phyloP scores from a whole-genome alignment of 2,888 invertebrate genomes.

The Erynnis tages region DNA sequence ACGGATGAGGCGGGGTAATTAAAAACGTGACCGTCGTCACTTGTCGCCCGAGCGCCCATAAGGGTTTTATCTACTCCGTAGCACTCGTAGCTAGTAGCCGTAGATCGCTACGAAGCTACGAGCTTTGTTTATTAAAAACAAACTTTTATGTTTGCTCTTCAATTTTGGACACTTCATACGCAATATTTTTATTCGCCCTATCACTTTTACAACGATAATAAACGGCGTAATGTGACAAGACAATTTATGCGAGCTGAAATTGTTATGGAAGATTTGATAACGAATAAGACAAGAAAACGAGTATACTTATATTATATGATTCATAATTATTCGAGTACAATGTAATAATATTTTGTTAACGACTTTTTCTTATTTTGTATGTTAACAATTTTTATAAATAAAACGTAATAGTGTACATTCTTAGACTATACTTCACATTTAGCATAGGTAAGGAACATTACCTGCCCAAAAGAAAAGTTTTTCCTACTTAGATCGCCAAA shows the following conservation, averaged over 20 bases:
- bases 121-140: constrained; percentile 67
- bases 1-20: constrained; percentile 75
- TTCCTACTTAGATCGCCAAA: no score
- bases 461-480: no score
- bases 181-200: constrained; percentile 49
- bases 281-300: constrained; percentile 27
- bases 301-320: not conserved
- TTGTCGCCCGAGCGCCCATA: constrained; percentile 64
- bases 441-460: no score
- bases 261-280: constrained; percentile 50
- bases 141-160: constrained; percentile 42
- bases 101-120: constrained; percentile 34
- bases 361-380: no score
- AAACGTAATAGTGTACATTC: no score
- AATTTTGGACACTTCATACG: constrained; percentile 35
- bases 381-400: no score
- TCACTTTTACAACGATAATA: constrained; percentile 56
- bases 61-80: constrained; percentile 73
- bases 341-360: no score
- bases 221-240: constrained; percentile 50
- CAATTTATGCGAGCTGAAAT: constrained; percentile 51
- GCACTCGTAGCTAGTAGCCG: constrained; percentile 47
- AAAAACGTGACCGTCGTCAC: constrained; percentile 81
- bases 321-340: no score
- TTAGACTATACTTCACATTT: no score